These are phyloP conservation scores for Percopsis transmontana DNA, from an alignment of 2,113 vertebrate genomes.

Conservation along the genomic window DNA sequence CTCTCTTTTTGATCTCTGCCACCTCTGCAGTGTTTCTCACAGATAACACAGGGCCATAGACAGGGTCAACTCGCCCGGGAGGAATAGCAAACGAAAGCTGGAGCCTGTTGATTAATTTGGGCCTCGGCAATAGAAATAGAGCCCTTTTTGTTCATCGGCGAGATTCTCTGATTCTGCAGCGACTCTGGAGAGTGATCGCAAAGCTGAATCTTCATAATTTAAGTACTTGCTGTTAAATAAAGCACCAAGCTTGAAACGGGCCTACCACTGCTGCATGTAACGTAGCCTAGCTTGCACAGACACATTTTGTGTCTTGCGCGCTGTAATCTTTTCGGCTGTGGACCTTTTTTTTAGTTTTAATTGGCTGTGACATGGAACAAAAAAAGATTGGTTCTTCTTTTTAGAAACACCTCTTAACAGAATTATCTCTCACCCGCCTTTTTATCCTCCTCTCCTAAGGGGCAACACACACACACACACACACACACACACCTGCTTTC, in stretches of 20 bases:
- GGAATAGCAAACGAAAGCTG: not conserved
- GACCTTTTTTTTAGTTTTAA: not conserved
- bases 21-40: not conserved
- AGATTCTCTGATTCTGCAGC: not conserved
- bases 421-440: conserved; percentile 13
- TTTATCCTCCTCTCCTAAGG: conserved; percentile 12
- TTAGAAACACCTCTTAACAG: conserved; percentile 28
- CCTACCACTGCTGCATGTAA: no score
- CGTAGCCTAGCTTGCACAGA: no score
- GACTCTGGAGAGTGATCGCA: not conserved
- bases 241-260: no score
- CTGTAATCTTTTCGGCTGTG: no score
- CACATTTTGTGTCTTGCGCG: no score
- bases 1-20: no score
- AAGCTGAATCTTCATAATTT: not conserved
- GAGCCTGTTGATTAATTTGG: not conserved
- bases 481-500: conserved; percentile 32
- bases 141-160: conserved; percentile 15
- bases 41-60: not conserved
- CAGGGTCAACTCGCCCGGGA: not conserved
- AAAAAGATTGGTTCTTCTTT: not conserved
- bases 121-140: not conserved
- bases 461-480: conserved; percentile 2
- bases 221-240: no score
- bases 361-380: not conserved